Conservation (phyloP, 1,140 invertebrate species). For the Aphis gossypii region DNA sequence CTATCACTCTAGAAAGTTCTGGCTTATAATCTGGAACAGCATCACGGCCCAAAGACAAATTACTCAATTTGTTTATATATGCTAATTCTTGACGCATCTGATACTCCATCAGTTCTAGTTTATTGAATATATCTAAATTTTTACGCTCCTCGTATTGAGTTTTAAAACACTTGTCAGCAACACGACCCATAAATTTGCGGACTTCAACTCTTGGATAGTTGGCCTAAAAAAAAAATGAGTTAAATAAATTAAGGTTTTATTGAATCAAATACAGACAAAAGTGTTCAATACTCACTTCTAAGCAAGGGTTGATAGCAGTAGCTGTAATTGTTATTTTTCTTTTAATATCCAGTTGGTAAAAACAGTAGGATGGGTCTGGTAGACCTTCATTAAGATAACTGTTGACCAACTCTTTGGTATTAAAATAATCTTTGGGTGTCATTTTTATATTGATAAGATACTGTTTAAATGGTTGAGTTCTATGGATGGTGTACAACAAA, state of each 20-base stretch:
- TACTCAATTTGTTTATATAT: conserved; percentile 40
- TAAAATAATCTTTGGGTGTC: not conserved
- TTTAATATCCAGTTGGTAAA: not conserved
- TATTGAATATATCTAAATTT: not conserved
- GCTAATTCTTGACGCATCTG: not conserved
- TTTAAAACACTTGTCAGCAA: not conserved
- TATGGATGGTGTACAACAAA: not conserved
- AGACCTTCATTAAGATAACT: not conserved
- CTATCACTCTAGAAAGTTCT: not conserved
- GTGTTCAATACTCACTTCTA: not conserved
- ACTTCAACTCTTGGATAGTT: conserved; percentile 25
- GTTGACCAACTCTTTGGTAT: not conserved
- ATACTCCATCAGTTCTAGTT: conserved; percentile 14
- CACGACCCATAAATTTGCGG: conserved; percentile 30
- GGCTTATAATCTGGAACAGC: not conserved
- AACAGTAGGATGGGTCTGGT: not conserved
- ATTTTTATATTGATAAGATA: conserved; percentile 25
- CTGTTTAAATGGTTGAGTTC: not conserved
- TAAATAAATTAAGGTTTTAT: not conserved
- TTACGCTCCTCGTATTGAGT: not conserved
- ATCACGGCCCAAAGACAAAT: not conserved
- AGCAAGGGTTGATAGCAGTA: not conserved
- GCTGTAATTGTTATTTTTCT: conserved; percentile 39
- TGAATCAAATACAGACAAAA: not conserved
- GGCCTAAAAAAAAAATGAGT: conserved; percentile 3